These are phyloP conservation scores for Ctenomys sociabilis DNA, from an alignment of 2,113 vertebrate species.

Conservation along the genomic window DNA sequence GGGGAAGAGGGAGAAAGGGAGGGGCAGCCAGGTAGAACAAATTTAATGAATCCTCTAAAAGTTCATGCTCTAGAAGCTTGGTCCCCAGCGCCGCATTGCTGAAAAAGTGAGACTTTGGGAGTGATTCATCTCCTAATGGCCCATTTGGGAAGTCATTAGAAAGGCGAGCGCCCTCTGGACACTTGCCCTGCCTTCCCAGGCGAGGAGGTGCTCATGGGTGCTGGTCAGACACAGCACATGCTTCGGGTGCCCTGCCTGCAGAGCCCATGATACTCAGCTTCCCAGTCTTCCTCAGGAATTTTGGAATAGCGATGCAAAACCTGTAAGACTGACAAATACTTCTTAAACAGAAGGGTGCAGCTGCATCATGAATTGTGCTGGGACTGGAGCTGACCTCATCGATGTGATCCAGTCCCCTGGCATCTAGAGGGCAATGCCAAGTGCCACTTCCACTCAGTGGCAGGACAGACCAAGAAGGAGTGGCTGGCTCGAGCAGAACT, in stretches of 20 bases:
- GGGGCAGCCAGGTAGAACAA: not conserved
- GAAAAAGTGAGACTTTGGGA: not conserved
- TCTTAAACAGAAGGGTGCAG: not conserved
- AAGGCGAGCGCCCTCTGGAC: not conserved
- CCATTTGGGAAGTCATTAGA: too few relatives aligned
- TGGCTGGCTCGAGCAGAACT: accelerated
- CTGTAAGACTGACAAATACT: not conserved
- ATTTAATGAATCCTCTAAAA: not conserved
- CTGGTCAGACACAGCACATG: too few relatives aligned
- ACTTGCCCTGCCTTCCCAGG: accelerated
- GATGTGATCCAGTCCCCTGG: accelerated
- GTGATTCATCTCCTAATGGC: not conserved
- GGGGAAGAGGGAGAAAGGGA: not conserved
- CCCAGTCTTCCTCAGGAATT: not conserved
- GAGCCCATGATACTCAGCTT: not conserved
- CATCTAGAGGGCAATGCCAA: accelerated
- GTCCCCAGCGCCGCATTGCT: not conserved
- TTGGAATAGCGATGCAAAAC: not conserved
- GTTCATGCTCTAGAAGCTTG: not conserved
- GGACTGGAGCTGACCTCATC: not conserved
- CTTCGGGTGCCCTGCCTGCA: not conserved
- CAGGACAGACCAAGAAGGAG: not conserved
- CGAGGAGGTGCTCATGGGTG: not conserved
- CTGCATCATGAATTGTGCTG: accelerated
- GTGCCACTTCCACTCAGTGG: accelerated